Base-by-base conservation (phyloP, 2,888 invertebrate species). In the Cabera pusaria region DNA sequence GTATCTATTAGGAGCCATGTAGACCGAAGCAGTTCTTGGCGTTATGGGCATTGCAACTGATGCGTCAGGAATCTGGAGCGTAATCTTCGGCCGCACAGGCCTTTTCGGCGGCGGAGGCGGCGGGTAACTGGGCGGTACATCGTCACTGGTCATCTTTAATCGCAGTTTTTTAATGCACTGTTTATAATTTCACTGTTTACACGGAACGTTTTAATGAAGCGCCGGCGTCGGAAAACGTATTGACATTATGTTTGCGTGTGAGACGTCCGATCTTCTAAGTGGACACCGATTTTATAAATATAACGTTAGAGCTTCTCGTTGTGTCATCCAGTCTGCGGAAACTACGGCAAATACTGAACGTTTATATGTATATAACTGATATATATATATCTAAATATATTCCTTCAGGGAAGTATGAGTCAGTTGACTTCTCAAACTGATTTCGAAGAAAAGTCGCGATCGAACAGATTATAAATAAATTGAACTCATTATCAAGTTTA, bases 281-380 rank as follows among this genome's bases (percentile, higher is more conserved):
- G 82, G 77, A 81, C 77, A 82, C 76, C 79, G 79, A 67, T 72
- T 74, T 80, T 88, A 88, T 81, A 86, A 87, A 87, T 87, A 87
- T 67, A 77, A 65, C 59, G 65, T 59, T 64, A 64, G 66, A 58
- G 65, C 67, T 72, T 74, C 70, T 73, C 73, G 75, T 65, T 70
- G 75, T 82, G 77, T 80, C 81, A 82, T 79, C 69, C 45, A 51
- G 58, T 50, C 56, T 43, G 31, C 22, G 12, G 29, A 23, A 27
- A 24, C 17, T 19, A 28, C 28, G 33, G 40, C 24, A 28, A 34
- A 34, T 16, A 24, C 24, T 23, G 14, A 14, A 4, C 4, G 4
- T 14, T 14, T n/a, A n/a, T n/a, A n/a, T n/a, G n/a, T n/a, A n/a
- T n/a, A n/a, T n/a, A n/a, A n/a, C n/a, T n/a, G n/a, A n/a, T n/a